Percentiles rank a stretch among this genome's conserved stretches.
phyloP scores from a whole-genome alignment of 2,888 invertebrate species.

The Drosophila antonietae region DNA sequence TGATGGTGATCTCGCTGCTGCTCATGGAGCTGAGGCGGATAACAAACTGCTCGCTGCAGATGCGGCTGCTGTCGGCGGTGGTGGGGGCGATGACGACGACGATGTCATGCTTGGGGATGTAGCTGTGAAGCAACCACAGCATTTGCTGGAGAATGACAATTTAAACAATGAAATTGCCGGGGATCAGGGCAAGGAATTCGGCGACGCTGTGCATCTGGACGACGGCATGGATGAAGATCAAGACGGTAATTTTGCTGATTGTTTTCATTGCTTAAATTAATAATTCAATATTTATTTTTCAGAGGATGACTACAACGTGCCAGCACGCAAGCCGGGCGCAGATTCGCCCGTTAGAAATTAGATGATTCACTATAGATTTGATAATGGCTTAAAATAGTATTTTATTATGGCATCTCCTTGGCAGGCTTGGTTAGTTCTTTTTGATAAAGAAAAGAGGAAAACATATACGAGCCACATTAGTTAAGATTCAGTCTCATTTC shows the following conservation, averaged over 20 bases:
- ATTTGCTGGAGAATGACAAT: constrained; percentile 82
- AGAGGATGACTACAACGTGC: constrained; percentile 86
- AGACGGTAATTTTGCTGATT: constrained; percentile 83
- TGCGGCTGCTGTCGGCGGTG: constrained; percentile 47
- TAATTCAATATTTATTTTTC: constrained; percentile 21
- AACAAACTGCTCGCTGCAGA: constrained; percentile 47
- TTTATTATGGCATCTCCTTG: constrained; percentile 35
- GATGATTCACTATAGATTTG: constrained; percentile 22
- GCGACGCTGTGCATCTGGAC: constrained; percentile 83
- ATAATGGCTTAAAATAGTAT: constrained; percentile 30
- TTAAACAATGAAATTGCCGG: constrained; percentile 85
- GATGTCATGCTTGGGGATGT: constrained; percentile 77
- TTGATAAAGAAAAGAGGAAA: neutral
- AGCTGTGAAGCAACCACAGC: constrained; percentile 74
- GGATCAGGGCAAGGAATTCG: constrained; percentile 84
- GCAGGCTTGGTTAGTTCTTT: constrained; percentile 17
- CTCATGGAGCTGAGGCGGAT: constrained; percentile 45
- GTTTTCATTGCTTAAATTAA: neutral
- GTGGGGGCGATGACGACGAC: constrained; percentile 68
- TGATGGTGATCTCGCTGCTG: constrained; percentile 63
- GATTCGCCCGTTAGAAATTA: constrained; percentile 85
- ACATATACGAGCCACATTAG: constrained; percentile 35
- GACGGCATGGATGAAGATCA: constrained; percentile 84
- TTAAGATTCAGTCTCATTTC: constrained; percentile 29
- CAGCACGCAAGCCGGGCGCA: constrained; percentile 85